A percentile compares a stretch with the other conserved stretches of the same genome.
Conservation (phyloP, 2,888 invertebrate genomes). For the Dryocosmus kuriphilus region DNA sequence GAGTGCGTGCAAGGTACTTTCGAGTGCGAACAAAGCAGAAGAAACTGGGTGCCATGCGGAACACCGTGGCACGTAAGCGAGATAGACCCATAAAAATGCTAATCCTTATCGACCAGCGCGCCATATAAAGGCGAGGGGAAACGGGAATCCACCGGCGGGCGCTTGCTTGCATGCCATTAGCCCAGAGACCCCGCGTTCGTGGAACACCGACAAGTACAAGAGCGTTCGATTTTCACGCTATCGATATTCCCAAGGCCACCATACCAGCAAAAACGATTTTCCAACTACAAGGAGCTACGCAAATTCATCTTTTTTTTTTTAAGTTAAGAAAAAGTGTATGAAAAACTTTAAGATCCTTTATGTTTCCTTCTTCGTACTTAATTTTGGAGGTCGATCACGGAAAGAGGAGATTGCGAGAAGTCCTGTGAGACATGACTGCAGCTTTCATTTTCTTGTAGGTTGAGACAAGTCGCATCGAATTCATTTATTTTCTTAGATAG, state of each 20-base stretch:
- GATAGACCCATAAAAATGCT: slow-evolving; percentile 78
- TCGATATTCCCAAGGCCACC: slow-evolving; percentile 30
- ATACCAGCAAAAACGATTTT: neutral
- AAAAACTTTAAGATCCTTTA: too few species aligned
- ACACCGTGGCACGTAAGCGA: slow-evolving; percentile 73
- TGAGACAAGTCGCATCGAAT: too few species aligned
- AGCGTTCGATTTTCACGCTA: slow-evolving; percentile 51
- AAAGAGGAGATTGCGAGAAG: too few species aligned
- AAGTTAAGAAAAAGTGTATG: too few species aligned
- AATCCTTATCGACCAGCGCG: slow-evolving; percentile 76
- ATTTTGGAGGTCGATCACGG: too few species aligned
- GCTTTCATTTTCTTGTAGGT: too few species aligned
- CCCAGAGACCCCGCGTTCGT: slow-evolving; percentile 74
- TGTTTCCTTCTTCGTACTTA: too few species aligned
- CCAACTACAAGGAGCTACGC: neutral
- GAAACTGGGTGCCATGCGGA: slow-evolving; percentile 73
- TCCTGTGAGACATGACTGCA: too few species aligned
- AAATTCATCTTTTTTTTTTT: too few species aligned
- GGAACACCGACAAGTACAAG: slow-evolving; percentile 54
- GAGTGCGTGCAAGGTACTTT: slow-evolving; percentile 59
- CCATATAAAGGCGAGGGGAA: slow-evolving; percentile 59
- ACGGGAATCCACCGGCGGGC: slow-evolving; percentile 58
- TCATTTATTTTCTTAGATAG: too few species aligned
- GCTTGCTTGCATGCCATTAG: slow-evolving; percentile 76
- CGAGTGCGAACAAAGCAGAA: slow-evolving; percentile 65